Percentiles rank a stretch among this genome's conserved stretches.
These are phyloP conservation scores for Leptinotarsa haldemani DNA, from an alignment of 2,888 invertebrate genomes.

Conservation along the genomic window DNA sequence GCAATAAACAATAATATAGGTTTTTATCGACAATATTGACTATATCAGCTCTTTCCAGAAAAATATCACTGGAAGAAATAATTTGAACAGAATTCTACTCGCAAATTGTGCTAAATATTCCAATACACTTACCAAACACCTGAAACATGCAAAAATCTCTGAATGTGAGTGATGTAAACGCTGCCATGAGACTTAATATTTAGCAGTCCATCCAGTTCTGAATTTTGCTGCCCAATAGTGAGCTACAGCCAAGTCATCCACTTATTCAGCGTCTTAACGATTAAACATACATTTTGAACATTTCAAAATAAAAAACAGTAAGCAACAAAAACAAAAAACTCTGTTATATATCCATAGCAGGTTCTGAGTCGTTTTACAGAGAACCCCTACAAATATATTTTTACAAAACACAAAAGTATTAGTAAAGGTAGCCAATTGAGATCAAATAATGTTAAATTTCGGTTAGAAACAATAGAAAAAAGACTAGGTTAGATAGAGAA, in stretches of 20 bases:
- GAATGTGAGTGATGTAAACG: no score
- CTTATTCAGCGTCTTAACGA: neutral
- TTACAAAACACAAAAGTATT: conserved; percentile 18
- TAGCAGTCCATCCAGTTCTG: no score
- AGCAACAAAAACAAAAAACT: conserved; percentile 6
- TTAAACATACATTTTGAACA: neutral
- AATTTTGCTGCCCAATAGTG: no score
- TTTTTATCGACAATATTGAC: neutral
- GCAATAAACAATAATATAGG: neutral
- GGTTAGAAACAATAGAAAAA: conserved; percentile 32
- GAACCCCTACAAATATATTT: conserved; percentile 12
- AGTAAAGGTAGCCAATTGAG: conserved; percentile 42
- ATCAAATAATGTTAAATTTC: conserved; percentile 35
- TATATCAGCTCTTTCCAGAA: no score
- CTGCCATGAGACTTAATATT: no score
- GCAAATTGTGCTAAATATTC: no score
- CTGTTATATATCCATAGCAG: conserved; percentile 4
- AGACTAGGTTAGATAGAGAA: conserved; percentile 30
- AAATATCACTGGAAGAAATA: no score
- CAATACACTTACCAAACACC: no score
- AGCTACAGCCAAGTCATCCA: no score
- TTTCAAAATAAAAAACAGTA: conserved; percentile 11
- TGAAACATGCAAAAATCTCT: no score
- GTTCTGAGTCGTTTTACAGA: neutral
- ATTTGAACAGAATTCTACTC: no score